phyloP scores from a whole-genome alignment of 2,888 invertebrate species.

The Prionchulus punctatus region DNA sequence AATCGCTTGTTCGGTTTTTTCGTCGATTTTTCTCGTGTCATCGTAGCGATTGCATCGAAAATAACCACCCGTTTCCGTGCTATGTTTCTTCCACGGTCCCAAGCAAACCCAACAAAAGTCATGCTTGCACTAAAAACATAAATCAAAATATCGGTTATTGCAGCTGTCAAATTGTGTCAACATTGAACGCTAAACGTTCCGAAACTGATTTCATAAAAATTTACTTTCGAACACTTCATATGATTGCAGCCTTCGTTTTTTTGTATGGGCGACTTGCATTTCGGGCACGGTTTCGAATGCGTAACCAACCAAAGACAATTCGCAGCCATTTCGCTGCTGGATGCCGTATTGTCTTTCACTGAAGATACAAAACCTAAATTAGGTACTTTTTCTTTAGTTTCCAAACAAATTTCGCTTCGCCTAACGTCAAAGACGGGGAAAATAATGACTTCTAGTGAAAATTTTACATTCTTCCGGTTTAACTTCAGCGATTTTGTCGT shows the following conservation, averaged over 20 bases:
- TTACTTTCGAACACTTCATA: constrained; percentile 53
- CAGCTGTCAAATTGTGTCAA: background rate
- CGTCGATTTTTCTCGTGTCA: constrained; percentile 48
- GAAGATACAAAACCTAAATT: background rate
- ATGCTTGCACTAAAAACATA: constrained; percentile 46
- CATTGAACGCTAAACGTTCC: background rate
- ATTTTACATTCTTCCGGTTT: constrained; percentile 45
- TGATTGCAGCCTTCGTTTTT: constrained; percentile 57
- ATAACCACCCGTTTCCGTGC: constrained; percentile 52
- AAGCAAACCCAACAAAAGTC: constrained; percentile 58
- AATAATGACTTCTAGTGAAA: background rate
- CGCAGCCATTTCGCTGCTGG: constrained; percentile 43
- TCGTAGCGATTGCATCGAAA: constrained; percentile 50
- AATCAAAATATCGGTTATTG: background rate
- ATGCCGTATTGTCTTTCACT: constrained; percentile 12
- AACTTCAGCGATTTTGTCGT: constrained; percentile 46
- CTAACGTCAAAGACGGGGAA: background rate
- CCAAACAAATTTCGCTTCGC: background rate
- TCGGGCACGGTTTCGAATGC: constrained; percentile 53
- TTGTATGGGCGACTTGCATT: constrained; percentile 53
- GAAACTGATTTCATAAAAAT: background rate
- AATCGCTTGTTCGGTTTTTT: constrained; percentile 44
- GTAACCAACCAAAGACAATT: constrained; percentile 53
- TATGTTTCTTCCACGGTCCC: constrained; percentile 53
- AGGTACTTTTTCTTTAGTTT: background rate